Percentiles rank a stretch among this genome's conserved stretches.
These are phyloP conservation scores for Thalassoma bifasciatum DNA, from an alignment of 2,113 vertebrate species.

Conservation along the genomic window DNA sequence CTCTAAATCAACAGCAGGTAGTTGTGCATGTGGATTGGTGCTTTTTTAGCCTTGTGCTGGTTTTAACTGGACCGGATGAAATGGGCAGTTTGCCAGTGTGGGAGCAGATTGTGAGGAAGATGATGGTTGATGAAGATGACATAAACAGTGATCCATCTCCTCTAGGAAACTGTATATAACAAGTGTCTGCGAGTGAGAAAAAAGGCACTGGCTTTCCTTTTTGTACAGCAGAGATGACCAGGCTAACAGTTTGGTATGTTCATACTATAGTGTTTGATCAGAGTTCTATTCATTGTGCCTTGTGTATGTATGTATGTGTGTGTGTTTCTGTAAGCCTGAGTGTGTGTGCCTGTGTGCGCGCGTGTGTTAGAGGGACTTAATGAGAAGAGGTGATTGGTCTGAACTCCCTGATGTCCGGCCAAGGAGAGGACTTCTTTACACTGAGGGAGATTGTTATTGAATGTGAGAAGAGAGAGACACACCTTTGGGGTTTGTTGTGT, in stretches of 20 bases:
- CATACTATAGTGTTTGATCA: slow-evolving; percentile 93
- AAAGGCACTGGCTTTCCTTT: slow-evolving; percentile 62
- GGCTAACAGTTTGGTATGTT: slow-evolving; percentile 89
- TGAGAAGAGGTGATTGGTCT: slow-evolving; percentile 78
- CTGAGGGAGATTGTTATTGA: slow-evolving; percentile 58
- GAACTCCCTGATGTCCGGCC: slow-evolving; percentile 62
- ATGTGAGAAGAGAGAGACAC: slow-evolving; percentile 71
- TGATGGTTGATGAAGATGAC: slow-evolving; percentile 41
- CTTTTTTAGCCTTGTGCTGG: slow-evolving; percentile 66
- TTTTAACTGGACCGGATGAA: slow-evolving; percentile 64
- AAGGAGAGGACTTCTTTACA: slow-evolving; percentile 74
- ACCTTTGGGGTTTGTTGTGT: slow-evolving; percentile 88
- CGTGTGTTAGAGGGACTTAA: slow-evolving; percentile 47
- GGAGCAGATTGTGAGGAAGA: slow-evolving; percentile 59
- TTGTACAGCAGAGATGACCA: slow-evolving; percentile 85
- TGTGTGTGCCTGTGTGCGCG: slow-evolving; percentile 41
- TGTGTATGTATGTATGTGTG: slow-evolving; percentile 84
- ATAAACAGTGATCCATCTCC: slow-evolving; percentile 68
- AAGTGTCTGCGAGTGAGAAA: slow-evolving; percentile 62
- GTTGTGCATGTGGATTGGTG: slow-evolving; percentile 64
- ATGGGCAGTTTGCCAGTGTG: slow-evolving; percentile 53
- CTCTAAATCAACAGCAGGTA: slow-evolving; percentile 37
- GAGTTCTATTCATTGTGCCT: slow-evolving; percentile 99
- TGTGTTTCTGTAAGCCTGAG: slow-evolving; percentile 42
- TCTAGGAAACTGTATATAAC: slow-evolving; percentile 71